Conservation (phyloP, 2,113 vertebrate species). For the Anarhynchus alexandrinus region DNA sequence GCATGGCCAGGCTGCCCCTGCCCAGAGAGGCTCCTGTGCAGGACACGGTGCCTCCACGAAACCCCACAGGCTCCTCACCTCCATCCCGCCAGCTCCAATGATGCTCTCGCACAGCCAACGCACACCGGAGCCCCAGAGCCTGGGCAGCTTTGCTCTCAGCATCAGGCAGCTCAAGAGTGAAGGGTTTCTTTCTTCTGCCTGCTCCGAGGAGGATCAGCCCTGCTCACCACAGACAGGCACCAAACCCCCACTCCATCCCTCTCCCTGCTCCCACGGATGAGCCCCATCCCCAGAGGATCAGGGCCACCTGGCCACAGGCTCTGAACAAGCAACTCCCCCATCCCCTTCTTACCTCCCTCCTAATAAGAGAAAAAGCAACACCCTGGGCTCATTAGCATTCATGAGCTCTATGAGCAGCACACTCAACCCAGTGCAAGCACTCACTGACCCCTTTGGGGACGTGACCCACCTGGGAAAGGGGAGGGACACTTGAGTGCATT, state of each 20-base stretch:
- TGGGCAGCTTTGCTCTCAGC: background rate
- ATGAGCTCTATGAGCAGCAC: background rate
- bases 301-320: background rate
- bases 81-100: accelerated
- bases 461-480: background rate
- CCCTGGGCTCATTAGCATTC: background rate
- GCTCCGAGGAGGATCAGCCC: background rate
- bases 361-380: background rate
- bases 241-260: background rate
- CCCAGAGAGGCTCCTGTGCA: background rate
- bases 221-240: background rate
- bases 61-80: background rate
- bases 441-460: background rate
- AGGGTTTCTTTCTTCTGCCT: background rate
- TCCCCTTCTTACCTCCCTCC: background rate
- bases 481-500: background rate
- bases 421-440: background rate
- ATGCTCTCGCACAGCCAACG: background rate
- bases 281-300: background rate
- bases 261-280: accelerated
- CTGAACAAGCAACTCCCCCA: background rate
- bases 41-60: accelerated
- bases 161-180: background rate
- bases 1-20: background rate
- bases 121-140: background rate